These are phyloP conservation scores for Hydropsyche betteni DNA, from an alignment of 2,888 invertebrate genomes.

Conservation along the genomic window DNA sequence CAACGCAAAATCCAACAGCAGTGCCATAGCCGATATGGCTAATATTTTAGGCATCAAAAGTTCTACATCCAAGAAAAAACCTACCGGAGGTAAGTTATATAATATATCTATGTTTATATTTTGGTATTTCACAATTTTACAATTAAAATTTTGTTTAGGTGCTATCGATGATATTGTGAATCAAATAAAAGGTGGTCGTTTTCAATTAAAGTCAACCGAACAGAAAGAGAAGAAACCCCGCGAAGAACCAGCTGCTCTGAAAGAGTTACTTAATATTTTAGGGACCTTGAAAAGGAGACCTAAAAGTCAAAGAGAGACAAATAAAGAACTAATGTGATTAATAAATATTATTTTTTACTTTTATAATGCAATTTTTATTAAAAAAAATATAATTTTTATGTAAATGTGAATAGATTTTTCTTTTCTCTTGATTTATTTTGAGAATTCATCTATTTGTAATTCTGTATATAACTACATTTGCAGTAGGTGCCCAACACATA, in stretches of 20 bases:
- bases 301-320: constrained; percentile 55
- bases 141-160: constrained; percentile 56
- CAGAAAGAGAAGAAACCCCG: constrained; percentile 68
- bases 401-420: too few species aligned
- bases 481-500: neutral
- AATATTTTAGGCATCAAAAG: constrained; percentile 68
- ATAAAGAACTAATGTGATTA: constrained; percentile 12
- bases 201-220: constrained; percentile 74
- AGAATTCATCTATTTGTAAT: too few species aligned
- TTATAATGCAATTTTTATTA: too few species aligned
- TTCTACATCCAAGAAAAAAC: constrained; percentile 65
- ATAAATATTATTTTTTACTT: too few species aligned
- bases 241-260: constrained; percentile 71
- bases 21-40: constrained; percentile 66
- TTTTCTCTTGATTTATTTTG: too few species aligned
- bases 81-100: constrained; percentile 62
- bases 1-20: constrained; percentile 57
- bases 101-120: constrained; percentile 5
- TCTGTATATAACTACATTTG: too few species aligned
- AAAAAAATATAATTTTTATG: too few species aligned
- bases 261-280: constrained; percentile 75
- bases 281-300: constrained; percentile 68
- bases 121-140: neutral
- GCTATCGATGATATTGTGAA: constrained; percentile 81
- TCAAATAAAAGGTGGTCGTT: constrained; percentile 79